Evolutionary conservation across 2,888 invertebrate species (phyloP), one percentile per base, ranked within the genome.

Genomic region (Heteromurus nitidus): DNA sequence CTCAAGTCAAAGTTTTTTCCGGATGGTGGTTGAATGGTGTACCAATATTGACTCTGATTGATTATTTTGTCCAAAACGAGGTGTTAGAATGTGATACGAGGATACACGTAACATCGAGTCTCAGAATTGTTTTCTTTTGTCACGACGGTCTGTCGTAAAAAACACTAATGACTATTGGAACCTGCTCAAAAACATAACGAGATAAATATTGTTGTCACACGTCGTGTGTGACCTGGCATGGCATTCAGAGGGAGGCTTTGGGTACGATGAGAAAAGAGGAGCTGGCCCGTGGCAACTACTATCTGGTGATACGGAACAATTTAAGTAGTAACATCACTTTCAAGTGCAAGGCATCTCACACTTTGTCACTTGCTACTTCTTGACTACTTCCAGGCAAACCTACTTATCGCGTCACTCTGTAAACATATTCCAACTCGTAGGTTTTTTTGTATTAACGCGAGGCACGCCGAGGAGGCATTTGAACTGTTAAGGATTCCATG

Each of bases 201-300:
- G 62, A 62, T 70, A 58, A 53, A 30, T 36, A 20, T 65, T 70
- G 69, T 79, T 72, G 79, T 79, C 70, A 69, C n/a, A n/a, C n/a
- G n/a, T 64, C 47, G 50, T 75, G 58, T 75, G 75, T 75, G 65
- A 70, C 47, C 76, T 76, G 75, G 55, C 75, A 69, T 80, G 31
- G n/a, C n/a, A n/a, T n/a, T n/a, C n/a, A n/a, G n/a, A 74, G 62
- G 47, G 30, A 44, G 60, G 47, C 55, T n/a, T 36, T 55, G 80
- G 53, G 74, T 80, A 80, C 62, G n/a, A 13, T 18, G n/a, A 64
- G 50, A 28, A 62, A 50, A 64, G 53, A 47, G 30, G 36, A 36
- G 47, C 58, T 70, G 74, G 75, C 82, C 82, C 82, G 82, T 82
- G 82, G 82, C 82, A 82, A 82, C 82, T 72, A 67, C 31, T 82